These are phyloP conservation scores for Tetramorium bicarinatum DNA, from an alignment of 2,888 invertebrate genomes.

Conservation along the genomic window DNA sequence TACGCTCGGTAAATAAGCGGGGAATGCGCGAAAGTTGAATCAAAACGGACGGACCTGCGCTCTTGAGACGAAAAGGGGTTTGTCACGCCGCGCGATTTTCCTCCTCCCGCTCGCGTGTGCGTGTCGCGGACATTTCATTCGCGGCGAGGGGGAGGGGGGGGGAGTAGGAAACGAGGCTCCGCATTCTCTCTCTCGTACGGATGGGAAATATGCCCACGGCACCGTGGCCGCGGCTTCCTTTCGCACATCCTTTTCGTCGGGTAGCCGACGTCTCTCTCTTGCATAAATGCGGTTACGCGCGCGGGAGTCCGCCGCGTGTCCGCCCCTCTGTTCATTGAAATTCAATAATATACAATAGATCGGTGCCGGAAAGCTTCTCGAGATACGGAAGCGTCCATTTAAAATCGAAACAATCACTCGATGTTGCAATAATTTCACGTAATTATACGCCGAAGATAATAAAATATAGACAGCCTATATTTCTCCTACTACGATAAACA, in stretches of 20 bases:
- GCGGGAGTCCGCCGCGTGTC: conserved; percentile 31
- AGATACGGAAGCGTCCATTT: neutral
- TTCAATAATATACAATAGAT: conserved; percentile 2
- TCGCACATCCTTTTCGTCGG: conserved; percentile 73
- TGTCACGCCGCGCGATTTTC: conserved; percentile 73
- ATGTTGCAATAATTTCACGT: neutral
- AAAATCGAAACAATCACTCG: neutral
- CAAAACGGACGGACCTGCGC: conserved; percentile 19
- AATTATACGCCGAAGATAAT: neutral
- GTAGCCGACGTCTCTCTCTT: conserved; percentile 65
- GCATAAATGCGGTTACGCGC: conserved; percentile 69
- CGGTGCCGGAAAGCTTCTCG: neutral
- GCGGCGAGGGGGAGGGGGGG: conserved; percentile 18
- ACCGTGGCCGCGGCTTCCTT: conserved; percentile 79
- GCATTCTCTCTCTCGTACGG: conserved; percentile 58
- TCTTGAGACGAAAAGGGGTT: conserved; percentile 41
- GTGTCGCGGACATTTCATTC: conserved; percentile 11
- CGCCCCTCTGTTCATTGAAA: conserved; percentile 56
- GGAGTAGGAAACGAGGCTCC: conserved; percentile 62
- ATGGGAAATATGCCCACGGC: conserved; percentile 81
- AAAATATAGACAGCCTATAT: neutral
- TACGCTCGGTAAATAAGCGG: conserved; percentile 5
- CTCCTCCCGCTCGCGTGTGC: conserved; percentile 53
- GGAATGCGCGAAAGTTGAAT: conserved; percentile 8
- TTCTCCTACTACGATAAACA: neutral